Evolutionary conservation across 2,888 invertebrate genomes (phyloP), one percentile per base, ranked within the genome.

Genomic region (Latheticus oryzae): DNA sequence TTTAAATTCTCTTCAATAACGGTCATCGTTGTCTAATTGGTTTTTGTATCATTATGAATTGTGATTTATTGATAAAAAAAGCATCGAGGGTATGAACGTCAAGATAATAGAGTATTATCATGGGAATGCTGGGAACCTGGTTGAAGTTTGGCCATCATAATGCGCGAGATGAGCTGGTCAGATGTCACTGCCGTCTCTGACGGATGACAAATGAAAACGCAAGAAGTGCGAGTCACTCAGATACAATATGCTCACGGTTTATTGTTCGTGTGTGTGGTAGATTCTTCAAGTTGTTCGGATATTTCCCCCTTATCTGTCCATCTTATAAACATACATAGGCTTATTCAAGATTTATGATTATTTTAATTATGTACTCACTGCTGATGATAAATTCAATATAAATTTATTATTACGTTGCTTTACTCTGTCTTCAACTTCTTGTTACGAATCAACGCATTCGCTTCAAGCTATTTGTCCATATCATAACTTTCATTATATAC

Each of bases 171-270:
- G 76, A 76, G 73, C 70, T 74, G 76, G 76, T 76, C 75, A 75
- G 72, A 77, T 76, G 77, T 77, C 77, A 77, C 73, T 75, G 73
- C 58, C 70, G 71, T 75, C 74, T 72, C 69, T 68, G 62, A 64
- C 66, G 69, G 72, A 78, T 78, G 77, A 78, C 77, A 78, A 78
- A 78, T 77, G 76, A 73, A 76, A 75, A 73, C 65, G 67, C 67
- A 63, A 74, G 69, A 75, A 74, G 65, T 73, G 75, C 75, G 62
- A 75, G 75, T 76, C 76, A 76, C 69, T 66, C 68, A 60, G 69
- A 71, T 68, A 75, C 73, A 71, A 71, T 72, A 67, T 71, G 71
- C 64, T 70, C 66, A 69, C 62, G 61, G 62, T 65, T 65, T 65
- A 68, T 69, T 70, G 70, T 70, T 65, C 69, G 66, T 68, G 68